phyloP scores from a whole-genome alignment of 2,888 invertebrate species.

The Parnassius mnemosyne region DNA sequence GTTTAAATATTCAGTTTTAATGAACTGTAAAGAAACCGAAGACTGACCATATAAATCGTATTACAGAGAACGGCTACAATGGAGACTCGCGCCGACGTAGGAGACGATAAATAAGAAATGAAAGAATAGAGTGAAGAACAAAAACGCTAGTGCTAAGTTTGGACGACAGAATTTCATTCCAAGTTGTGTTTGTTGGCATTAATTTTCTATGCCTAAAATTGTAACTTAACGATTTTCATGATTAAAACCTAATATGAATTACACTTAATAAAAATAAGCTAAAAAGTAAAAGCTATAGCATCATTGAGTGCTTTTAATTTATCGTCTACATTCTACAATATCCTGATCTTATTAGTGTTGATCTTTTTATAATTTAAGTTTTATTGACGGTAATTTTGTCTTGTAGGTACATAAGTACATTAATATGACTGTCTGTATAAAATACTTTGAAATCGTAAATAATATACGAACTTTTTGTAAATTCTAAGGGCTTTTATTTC shows the following conservation, averaged over 20 bases:
- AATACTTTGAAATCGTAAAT: constrained; percentile 20
- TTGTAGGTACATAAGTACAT: constrained; percentile 23
- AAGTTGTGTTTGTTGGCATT: constrained; percentile 35
- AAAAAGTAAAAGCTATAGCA: not conserved
- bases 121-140: constrained; percentile 29
- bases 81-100: constrained; percentile 74
- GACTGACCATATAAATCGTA: constrained; percentile 35
- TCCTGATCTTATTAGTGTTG: constrained; percentile 12
- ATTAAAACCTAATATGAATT: too few relatives aligned
- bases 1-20: not conserved
- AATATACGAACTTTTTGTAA: constrained; percentile 21
- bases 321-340: constrained; percentile 2
- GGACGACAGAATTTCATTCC: constrained; percentile 53
- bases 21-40: not conserved
- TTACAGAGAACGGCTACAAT: constrained; percentile 75
- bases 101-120: constrained; percentile 57
- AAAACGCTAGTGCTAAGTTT: constrained; percentile 28
- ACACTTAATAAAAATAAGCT: not conserved
- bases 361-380: constrained; percentile 17
- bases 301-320: not conserved
- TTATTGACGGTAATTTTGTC: constrained; percentile 11
- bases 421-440: constrained; percentile 19
- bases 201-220: constrained; percentile 12
- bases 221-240: constrained; percentile 1
- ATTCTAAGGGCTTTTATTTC: not conserved